phyloP scores from a whole-genome alignment of 2,888 invertebrate genomes.

The Prionchulus punctatus region DNA sequence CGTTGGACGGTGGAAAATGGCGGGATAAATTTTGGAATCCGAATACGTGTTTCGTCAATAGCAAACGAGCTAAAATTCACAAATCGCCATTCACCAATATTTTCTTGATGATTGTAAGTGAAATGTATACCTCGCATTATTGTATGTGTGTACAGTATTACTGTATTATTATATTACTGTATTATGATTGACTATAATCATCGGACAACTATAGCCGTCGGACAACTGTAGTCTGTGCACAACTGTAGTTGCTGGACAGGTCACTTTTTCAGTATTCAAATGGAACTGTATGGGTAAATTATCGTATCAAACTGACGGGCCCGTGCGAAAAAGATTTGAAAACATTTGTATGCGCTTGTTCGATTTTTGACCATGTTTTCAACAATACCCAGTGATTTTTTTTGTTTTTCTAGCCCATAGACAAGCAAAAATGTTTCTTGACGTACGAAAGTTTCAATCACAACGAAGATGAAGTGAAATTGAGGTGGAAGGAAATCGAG shows the following conservation, averaged over 20 bases:
- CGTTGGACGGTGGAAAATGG: slow-evolving; percentile 14
- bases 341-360: not conserved
- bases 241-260: too few species aligned
- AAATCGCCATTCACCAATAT: slow-evolving; percentile 27
- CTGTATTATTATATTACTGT: too few species aligned
- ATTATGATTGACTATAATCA: too few species aligned
- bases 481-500: slow-evolving; percentile 25
- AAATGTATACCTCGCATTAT: not conserved
- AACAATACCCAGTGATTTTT: too few species aligned
- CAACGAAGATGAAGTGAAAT: slow-evolving; percentile 25
- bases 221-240: too few species aligned
- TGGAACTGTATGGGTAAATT: slow-evolving; percentile 5
- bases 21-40: slow-evolving; percentile 21
- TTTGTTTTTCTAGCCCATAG: slow-evolving; percentile 4
- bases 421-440: slow-evolving; percentile 19
- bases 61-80: slow-evolving; percentile 25
- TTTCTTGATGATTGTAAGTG: slow-evolving; percentile 21
- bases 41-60: slow-evolving; percentile 25
- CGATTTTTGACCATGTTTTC: too few species aligned
- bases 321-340: slow-evolving; percentile 6
- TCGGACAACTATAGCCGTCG: too few species aligned
- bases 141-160: too few species aligned
- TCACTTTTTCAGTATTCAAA: slow-evolving; percentile 3
- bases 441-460: slow-evolving; percentile 30
- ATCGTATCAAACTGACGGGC: slow-evolving; percentile 1